phyloP scores from a whole-genome alignment of 2,888 invertebrate genomes.

The Drosophila paramelanica region DNA sequence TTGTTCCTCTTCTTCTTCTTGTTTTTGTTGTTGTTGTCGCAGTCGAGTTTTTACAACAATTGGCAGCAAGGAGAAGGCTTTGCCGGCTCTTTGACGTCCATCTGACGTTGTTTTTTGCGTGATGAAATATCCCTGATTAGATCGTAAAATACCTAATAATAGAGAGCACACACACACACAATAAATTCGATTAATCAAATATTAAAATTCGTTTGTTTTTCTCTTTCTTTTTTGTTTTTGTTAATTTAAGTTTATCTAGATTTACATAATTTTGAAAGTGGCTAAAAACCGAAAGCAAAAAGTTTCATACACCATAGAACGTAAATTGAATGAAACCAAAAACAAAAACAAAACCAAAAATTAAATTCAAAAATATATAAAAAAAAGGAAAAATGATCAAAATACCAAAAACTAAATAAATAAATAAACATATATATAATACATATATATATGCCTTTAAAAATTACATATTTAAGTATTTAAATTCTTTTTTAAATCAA shows the following conservation, averaged over 20 bases:
- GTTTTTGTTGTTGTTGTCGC: constrained; percentile 28
- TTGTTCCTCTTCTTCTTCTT: constrained; percentile 19
- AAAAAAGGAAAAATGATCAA: background rate
- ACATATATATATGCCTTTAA: background rate
- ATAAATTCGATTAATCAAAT: constrained; percentile 5
- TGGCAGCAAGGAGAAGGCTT: constrained; percentile 85
- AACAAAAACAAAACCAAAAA: background rate
- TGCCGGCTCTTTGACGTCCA: constrained; percentile 84
- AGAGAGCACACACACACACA: background rate
- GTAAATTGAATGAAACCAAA: constrained; percentile 2
- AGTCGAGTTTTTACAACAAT: constrained; percentile 82
- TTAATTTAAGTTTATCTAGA: constrained; percentile 36
- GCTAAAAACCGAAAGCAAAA: constrained; percentile 51
- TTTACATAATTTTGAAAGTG: constrained; percentile 54
- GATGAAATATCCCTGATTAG: constrained; percentile 85
- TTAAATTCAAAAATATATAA: background rate
- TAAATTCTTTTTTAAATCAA: constrained; percentile 11
- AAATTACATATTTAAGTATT: constrained; percentile 1
- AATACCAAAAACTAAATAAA: constrained; percentile 4
- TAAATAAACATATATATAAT: too few relatives aligned
- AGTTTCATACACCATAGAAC: constrained; percentile 49
- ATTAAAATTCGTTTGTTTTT: background rate
- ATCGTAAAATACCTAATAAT: constrained; percentile 85
- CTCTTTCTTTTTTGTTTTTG: background rate
- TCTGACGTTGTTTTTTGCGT: constrained; percentile 85